A percentile compares a stretch with the other conserved stretches of the same genome.
Evolutionary conservation across 2,113 vertebrate species (phyloP).

Genomic region (Oryzias woworae): DNA sequence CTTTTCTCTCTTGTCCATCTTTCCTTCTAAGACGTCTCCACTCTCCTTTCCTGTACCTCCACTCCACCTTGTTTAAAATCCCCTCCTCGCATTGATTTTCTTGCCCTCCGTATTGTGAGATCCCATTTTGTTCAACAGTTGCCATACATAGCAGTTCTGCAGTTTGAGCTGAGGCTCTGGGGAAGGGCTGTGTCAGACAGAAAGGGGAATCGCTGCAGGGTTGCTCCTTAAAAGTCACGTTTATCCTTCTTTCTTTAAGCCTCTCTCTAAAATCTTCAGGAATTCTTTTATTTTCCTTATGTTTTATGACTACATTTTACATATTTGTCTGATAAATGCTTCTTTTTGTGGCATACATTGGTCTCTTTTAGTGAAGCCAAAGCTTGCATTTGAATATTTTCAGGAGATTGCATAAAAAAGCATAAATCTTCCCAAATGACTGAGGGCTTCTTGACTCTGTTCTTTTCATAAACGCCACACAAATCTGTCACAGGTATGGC

Average conservation of each 20-base stretch:
- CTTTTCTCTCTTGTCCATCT: not conserved
- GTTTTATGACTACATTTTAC: not conserved
- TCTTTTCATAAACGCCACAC: constrained; percentile 15
- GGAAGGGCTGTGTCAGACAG: constrained; percentile 59
- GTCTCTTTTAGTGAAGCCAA: constrained; percentile 30
- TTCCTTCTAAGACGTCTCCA: not conserved
- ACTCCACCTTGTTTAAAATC: constrained; percentile 36
- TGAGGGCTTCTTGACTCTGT: constrained; percentile 12
- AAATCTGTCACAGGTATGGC: constrained; percentile 23
- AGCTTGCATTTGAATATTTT: constrained; percentile 21
- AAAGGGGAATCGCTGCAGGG: constrained; percentile 45
- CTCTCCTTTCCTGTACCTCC: constrained; percentile 4
- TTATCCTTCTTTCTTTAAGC: constrained; percentile 19
- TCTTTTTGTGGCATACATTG: constrained; percentile 10
- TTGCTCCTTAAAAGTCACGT: constrained; percentile 46
- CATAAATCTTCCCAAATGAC: constrained; percentile 29
- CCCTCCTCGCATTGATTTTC: constrained; percentile 51
- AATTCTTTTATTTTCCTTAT: constrained; percentile 36
- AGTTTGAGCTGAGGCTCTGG: constrained; percentile 64
- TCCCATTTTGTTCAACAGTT: constrained; percentile 70
- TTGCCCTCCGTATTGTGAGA: constrained; percentile 41
- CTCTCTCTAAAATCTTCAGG: constrained; percentile 26
- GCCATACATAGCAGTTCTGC: constrained; percentile 57
- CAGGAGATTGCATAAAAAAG: constrained; percentile 24
- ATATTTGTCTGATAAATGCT: too few species aligned